phyloP scores from a whole-genome alignment of 2,797 vertebrate species.

The Acrossocheilus wenchowensis region DNA sequence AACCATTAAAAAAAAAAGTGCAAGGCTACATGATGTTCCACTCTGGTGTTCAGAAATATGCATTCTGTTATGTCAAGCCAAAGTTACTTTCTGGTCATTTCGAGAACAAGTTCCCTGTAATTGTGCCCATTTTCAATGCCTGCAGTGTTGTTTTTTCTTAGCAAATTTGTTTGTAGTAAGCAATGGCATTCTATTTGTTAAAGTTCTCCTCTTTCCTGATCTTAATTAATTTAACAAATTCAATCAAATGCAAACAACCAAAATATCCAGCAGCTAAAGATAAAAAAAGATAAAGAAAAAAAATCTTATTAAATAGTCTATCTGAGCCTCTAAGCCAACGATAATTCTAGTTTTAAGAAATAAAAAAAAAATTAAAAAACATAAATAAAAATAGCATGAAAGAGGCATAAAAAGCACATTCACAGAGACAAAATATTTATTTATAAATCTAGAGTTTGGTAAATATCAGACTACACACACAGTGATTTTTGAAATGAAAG shows the following conservation, averaged over 20 bases:
- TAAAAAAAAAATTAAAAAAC: background rate
- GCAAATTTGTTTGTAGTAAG: background rate
- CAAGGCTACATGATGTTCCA: background rate
- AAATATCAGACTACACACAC: slow-evolving; percentile 19
- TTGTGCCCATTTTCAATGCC: background rate
- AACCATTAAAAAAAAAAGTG: background rate
- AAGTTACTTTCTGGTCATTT: background rate
- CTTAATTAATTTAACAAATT: background rate
- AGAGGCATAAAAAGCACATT: slow-evolving; percentile 7
- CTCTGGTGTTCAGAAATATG: background rate
- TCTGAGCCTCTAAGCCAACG: background rate
- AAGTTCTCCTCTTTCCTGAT: background rate
- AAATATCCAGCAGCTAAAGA: background rate
- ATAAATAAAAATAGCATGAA: background rate
- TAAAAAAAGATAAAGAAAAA: background rate
- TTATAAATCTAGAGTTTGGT: slow-evolving; percentile 52
- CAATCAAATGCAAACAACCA: slow-evolving; percentile 1
- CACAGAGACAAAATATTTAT: slow-evolving; percentile 60
- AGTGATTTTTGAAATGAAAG: slow-evolving; percentile 38
- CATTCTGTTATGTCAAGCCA: background rate
- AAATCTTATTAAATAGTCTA: background rate
- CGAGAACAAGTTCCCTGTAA: background rate
- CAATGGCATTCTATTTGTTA: background rate
- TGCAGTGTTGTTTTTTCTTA: background rate
- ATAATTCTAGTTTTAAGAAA: background rate